Evolutionary conservation across 2,888 invertebrate genomes (phyloP).

Genomic region (Pyrocoelia pectoralis): DNA sequence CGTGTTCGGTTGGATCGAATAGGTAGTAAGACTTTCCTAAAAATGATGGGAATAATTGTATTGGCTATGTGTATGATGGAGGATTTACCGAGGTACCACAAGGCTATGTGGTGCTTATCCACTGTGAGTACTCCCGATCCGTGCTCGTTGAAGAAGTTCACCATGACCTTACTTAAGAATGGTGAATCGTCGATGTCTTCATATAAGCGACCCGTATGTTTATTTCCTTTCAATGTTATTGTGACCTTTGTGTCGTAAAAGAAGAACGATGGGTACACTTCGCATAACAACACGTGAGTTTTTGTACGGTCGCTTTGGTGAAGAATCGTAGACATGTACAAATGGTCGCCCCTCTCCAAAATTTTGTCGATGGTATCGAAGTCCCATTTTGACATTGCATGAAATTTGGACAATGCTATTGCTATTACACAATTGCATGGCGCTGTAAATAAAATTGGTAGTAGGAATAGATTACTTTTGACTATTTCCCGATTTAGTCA

Average conservation of each 20-base stretch:
- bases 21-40: slow-evolving; percentile 45
- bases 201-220: slow-evolving; percentile 38
- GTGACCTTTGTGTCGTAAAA: slow-evolving; percentile 48
- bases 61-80: neutral
- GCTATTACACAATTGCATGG: slow-evolving; percentile 65
- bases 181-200: slow-evolving; percentile 34
- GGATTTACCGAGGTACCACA: slow-evolving; percentile 46
- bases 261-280: slow-evolving; percentile 49
- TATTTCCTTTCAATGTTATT: slow-evolving; percentile 45
- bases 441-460: slow-evolving; percentile 21
- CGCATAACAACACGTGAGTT: slow-evolving; percentile 43
- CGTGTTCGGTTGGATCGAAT: slow-evolving; percentile 54
- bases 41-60: neutral
- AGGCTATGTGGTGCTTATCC: slow-evolving; percentile 46
- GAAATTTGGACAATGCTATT: slow-evolving; percentile 64
- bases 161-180: slow-evolving; percentile 34
- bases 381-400: slow-evolving; percentile 67
- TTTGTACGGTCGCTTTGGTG: slow-evolving; percentile 43
- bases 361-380: slow-evolving; percentile 65
- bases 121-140: slow-evolving; percentile 49
- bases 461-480: too few species aligned
- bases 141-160: slow-evolving; percentile 47
- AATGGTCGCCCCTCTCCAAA: slow-evolving; percentile 63
- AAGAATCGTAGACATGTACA: slow-evolving; percentile 55
- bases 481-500: too few species aligned